Percentiles rank a stretch among this genome's conserved stretches.
phyloP scores from a whole-genome alignment of 2,888 invertebrate species.

The Erynnis tages region DNA sequence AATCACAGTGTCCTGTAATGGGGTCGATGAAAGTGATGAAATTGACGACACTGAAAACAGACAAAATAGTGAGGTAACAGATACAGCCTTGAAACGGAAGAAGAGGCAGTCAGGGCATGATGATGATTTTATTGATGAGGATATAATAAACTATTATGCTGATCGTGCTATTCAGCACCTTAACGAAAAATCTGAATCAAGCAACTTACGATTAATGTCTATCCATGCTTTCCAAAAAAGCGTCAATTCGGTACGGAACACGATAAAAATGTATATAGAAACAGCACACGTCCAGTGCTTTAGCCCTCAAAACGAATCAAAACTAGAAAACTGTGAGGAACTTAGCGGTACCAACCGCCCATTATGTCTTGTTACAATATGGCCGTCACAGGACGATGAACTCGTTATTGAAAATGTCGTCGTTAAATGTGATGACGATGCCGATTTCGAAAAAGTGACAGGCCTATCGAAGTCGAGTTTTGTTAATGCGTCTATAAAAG shows the following conservation, averaged over 20 bases:
- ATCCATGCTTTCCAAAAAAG: constrained; percentile 51
- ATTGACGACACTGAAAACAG: constrained; percentile 14
- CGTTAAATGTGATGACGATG: constrained; percentile 59
- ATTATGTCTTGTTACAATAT: constrained; percentile 57
- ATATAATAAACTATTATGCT: constrained; percentile 55
- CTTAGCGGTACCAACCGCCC: constrained; percentile 53
- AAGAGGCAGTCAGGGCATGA: constrained; percentile 45
- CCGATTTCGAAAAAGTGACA: constrained; percentile 49
- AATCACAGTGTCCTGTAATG: constrained; percentile 55
- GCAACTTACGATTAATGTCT: constrained; percentile 56
- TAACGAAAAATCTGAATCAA: constrained; percentile 46
- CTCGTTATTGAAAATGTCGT: constrained; percentile 47
- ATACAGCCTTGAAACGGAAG: constrained; percentile 32
- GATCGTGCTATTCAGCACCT: constrained; percentile 52
- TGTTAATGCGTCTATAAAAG: constrained; percentile 46
- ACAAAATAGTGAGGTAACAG: constrained; percentile 18
- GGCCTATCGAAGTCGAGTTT: constrained; percentile 49
- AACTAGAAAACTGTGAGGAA: constrained; percentile 56
- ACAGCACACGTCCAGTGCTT: constrained; percentile 59
- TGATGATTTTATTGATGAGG: constrained; percentile 58
- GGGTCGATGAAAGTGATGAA: constrained; percentile 31
- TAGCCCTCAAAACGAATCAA: constrained; percentile 41
- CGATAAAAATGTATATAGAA: constrained; percentile 62
- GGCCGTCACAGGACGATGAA: constrained; percentile 61
- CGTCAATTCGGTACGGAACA: constrained; percentile 49